A percentile compares a stretch with the other conserved stretches of the same genome.
Evolutionary conservation across 2,113 vertebrate genomes (phyloP).

Genomic region (Vulpes vulpes): DNA sequence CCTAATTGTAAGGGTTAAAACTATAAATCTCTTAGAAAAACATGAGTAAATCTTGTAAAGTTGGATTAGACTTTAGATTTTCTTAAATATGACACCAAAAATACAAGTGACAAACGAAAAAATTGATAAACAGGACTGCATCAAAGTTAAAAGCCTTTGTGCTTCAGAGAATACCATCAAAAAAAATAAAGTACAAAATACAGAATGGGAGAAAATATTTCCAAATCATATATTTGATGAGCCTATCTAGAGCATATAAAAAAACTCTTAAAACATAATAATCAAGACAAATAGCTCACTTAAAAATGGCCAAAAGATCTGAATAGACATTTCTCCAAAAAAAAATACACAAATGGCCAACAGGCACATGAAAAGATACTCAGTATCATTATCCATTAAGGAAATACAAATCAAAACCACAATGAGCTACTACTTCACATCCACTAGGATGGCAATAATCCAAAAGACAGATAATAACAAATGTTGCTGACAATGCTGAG

Average conservation of each 20-base stretch:
- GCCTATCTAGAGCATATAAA: not conserved
- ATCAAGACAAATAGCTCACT: not conserved
- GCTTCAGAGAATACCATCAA: not conserved
- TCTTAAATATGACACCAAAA: not conserved
- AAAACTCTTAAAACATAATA: not conserved
- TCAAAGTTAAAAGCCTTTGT: not conserved
- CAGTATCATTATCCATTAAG: not conserved
- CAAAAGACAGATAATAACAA: not conserved
- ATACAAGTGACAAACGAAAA: not conserved
- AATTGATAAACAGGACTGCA: not conserved
- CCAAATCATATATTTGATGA: not conserved
- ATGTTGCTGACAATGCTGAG: not conserved
- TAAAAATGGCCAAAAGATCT: not conserved
- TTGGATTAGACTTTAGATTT: not conserved
- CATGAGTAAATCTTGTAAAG: not conserved
- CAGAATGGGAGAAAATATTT: not conserved
- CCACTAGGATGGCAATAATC: not conserved
- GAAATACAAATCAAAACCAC: not conserved
- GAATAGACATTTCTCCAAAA: not conserved
- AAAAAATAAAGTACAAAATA: not conserved
- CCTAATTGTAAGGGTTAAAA: not conserved
- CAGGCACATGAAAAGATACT: not conserved
- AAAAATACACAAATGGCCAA: not conserved
- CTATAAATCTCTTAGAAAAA: not conserved
- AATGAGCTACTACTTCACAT: not conserved